Percentiles rank a stretch among this genome's conserved stretches.
Evolutionary conservation across 2,113 vertebrate genomes (phyloP).

Genomic region (Morone chrysops): DNA sequence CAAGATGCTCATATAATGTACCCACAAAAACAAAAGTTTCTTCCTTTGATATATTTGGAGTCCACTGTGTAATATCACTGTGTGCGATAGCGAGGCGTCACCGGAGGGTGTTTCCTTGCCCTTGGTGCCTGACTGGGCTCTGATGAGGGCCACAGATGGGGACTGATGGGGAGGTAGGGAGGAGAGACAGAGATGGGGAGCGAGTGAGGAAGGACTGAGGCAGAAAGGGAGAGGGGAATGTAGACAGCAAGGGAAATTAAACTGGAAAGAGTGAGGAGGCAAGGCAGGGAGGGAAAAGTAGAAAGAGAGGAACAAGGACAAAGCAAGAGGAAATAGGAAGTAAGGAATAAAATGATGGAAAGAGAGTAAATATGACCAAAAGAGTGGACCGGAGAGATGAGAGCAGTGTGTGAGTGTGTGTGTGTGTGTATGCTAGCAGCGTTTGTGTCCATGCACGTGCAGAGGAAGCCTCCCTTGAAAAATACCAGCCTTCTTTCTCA

Average conservation of each 20-base stretch:
- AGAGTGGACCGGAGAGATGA: background rate
- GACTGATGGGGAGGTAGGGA: slow-evolving; percentile 25
- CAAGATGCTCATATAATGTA: background rate
- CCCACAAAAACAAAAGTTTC: background rate
- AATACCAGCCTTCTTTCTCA: slow-evolving; percentile 56
- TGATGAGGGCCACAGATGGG: slow-evolving; percentile 59
- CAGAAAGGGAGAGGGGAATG: background rate
- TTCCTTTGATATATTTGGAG: slow-evolving; percentile 5
- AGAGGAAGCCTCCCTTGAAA: slow-evolving; percentile 52
- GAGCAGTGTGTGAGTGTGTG: background rate
- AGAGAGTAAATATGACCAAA: background rate
- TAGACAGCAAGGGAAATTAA: slow-evolving; percentile 1
- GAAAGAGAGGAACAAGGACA: background rate
- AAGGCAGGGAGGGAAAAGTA: slow-evolving; percentile 10
- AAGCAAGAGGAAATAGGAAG: background rate
- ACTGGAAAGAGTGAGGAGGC: slow-evolving; percentile 31
- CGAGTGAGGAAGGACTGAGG: slow-evolving; percentile 10
- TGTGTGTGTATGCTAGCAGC: background rate
- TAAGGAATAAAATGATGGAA: slow-evolving; percentile 11
- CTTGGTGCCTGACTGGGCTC: slow-evolving; percentile 57
- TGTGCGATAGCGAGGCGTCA: slow-evolving; percentile 40
- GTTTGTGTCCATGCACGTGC: slow-evolving; percentile 15
- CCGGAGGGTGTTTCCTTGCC: slow-evolving; percentile 59
- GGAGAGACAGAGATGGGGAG: slow-evolving; percentile 17
- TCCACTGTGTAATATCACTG: slow-evolving; percentile 32